Conservation (phyloP, 2,797 vertebrate species). For the Pseudochirops corinnae region DNA sequence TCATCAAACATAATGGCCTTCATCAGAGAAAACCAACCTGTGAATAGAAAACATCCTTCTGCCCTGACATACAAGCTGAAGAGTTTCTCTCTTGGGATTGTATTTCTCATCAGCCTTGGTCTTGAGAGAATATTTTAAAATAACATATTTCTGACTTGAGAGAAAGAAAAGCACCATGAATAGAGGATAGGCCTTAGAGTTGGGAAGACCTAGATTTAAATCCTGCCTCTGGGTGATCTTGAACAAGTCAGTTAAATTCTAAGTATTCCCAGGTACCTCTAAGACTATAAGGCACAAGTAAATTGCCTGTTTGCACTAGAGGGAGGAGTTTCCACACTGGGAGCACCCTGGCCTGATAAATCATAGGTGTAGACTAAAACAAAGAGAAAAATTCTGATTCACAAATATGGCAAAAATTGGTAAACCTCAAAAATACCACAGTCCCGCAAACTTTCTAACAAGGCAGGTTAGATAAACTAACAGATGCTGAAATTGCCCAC, state of each 20-base stretch:
- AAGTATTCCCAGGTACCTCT: neutral
- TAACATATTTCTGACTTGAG: neutral
- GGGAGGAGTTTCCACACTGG: neutral
- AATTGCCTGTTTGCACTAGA: neutral
- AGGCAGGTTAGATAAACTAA: constrained; percentile 41
- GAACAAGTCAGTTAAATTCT: neutral
- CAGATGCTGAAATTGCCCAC: constrained; percentile 4
- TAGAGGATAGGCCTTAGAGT: neutral
- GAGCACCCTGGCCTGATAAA: neutral
- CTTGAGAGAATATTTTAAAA: constrained; percentile 57
- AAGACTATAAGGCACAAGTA: neutral
- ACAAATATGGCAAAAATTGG: constrained; percentile 39
- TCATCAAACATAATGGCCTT: constrained; percentile 22
- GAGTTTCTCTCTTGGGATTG: constrained; percentile 47
- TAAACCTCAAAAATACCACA: constrained; percentile 56
- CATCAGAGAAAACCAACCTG: constrained; percentile 45
- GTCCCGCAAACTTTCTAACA: constrained; percentile 49
- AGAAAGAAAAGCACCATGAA: neutral
- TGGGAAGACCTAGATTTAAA: neutral
- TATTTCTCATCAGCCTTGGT: constrained; percentile 54
- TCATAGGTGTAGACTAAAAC: neutral
- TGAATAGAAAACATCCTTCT: neutral
- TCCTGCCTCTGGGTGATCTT: neutral
- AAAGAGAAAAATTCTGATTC: neutral
- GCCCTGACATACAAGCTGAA: constrained; percentile 37